Evolutionary conservation across 2,113 vertebrate genomes (phyloP), one percentile per base, ranked within the genome.

Genomic region (Corythornis cristatus): DNA sequence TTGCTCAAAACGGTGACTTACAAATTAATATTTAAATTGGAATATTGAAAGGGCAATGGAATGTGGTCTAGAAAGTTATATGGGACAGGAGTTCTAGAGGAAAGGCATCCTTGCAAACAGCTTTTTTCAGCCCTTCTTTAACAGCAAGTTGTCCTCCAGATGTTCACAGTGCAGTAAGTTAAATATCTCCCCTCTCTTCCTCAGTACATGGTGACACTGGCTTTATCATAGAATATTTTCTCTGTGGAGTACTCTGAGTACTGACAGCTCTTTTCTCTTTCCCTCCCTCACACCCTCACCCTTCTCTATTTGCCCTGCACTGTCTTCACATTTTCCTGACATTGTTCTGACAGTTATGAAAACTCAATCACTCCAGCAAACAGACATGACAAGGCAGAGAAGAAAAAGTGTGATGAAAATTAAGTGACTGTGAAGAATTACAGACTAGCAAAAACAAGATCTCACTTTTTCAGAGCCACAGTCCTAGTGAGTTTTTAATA

Each of bases 311-410:
- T 95, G 91, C 84, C 94, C 74, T 91, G 89, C 86, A 85, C 54
- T 58, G 42, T 85, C 92, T 96, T 93, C 62, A 90, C 81, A 21
- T 93, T 88, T 45, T 78, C 83, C 62, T 85, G 66, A 89, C 71
- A 85, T 94, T 85, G 75, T 90, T 94, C 90, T 88, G 90, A 84
- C 93, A 94, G 76, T 78, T 91, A 79, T 2, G 23, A 95, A 92
- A 93, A 92, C 94, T 92, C 91, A 90, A 85, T 96, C 93, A 92
- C 81, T 62, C n/a, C 48, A 90, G 86, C 76, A 87, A 96, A 85
- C 81, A 90, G 71, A 72, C 67, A 35, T 31, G 58, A 75, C 83
- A 92, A 73, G 28, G 37, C 0, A 0, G 74, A 90, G 37, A 81
- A 72, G 42, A 67, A 80, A 85, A 78, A 90, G 73, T 8, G 43